Base-by-base conservation (phyloP, 64 coral and sea anemone genomes). In the Porites australiensis region DNA sequence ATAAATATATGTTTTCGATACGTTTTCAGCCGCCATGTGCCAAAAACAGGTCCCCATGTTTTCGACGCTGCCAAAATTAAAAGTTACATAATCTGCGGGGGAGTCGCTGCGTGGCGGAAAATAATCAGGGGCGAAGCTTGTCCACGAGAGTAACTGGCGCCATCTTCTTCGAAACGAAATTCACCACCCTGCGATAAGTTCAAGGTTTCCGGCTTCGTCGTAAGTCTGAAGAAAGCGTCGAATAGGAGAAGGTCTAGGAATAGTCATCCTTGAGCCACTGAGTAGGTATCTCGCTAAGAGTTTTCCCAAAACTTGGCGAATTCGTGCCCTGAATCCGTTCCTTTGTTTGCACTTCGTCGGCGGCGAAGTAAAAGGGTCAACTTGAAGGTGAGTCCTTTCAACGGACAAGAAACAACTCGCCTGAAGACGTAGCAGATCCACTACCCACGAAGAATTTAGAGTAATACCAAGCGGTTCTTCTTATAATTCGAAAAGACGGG, bases 81-180 rank as follows among this genome's bases (percentile, higher is more conserved):
- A 87, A 77, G 91, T 75, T 86, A 81, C 66, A 82, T 88, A 80
- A 97, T 97, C 53, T 97, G 92, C 79, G 95, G 95, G 95, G 95
- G 93, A 82, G 95, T 54, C 91, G 75, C 82, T 90, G 75, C 71
- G 75, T 91, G 77, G 83, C 70, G 64, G 64, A 23, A 66, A 91
- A 75, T 73, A 52, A 82, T 94, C 93, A 81, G 82, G 93, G 95
- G 91, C 88, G 53, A 91, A 83, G 90, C 62, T 84, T 90, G 92
- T 89, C 91, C 95, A 97, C 95, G 95, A 97, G 89, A 97, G 89
- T 89, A 89, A 94, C 90, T 97, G 91, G 95, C 95, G 95, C 95
- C 95, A 97, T 97, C 92, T 97, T 97, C 86, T 87, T 93, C 90
- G 83, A 89, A 94, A 74, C 82, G 64, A 83, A 69, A 58, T 94